These are phyloP conservation scores for Callinectes sapidus DNA, from an alignment of 2,888 invertebrate genomes.

Conservation along the genomic window DNA sequence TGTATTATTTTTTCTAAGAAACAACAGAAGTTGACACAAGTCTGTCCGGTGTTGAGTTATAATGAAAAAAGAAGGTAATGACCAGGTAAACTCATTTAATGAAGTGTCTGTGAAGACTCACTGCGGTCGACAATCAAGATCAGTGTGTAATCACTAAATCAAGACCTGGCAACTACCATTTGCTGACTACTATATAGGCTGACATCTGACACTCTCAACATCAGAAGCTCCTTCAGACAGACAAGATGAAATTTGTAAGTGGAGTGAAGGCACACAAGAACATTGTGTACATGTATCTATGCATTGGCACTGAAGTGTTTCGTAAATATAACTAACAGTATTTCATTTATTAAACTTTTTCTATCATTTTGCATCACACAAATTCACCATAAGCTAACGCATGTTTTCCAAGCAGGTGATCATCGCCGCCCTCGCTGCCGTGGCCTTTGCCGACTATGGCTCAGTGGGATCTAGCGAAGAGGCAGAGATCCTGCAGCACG, in stretches of 20 bases:
- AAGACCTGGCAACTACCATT: neutral
- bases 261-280: neutral
- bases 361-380: neutral
- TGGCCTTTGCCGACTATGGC: constrained; percentile 34
- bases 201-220: neutral
- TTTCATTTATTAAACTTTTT: neutral
- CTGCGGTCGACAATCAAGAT: neutral
- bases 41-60: neutral
- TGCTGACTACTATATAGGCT: neutral
- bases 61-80: neutral
- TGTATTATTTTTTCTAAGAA: neutral
- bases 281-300: neutral
- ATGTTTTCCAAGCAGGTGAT: constrained; percentile 22
- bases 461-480: constrained; percentile 42
- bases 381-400: neutral
- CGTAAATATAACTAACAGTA: neutral
- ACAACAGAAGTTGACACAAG: neutral
- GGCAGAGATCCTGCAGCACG: constrained; percentile 48
- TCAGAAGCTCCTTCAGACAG: neutral
- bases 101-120: neutral
- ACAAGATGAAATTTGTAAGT: constrained; percentile 20
- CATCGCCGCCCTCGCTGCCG: constrained; percentile 35
- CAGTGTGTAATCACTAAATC: neutral
- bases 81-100: neutral
- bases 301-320: neutral